A percentile compares a stretch with the other conserved stretches of the same genome.
phyloP scores from a whole-genome alignment of 2,888 invertebrate genomes.

The Nemoura dubitans region DNA sequence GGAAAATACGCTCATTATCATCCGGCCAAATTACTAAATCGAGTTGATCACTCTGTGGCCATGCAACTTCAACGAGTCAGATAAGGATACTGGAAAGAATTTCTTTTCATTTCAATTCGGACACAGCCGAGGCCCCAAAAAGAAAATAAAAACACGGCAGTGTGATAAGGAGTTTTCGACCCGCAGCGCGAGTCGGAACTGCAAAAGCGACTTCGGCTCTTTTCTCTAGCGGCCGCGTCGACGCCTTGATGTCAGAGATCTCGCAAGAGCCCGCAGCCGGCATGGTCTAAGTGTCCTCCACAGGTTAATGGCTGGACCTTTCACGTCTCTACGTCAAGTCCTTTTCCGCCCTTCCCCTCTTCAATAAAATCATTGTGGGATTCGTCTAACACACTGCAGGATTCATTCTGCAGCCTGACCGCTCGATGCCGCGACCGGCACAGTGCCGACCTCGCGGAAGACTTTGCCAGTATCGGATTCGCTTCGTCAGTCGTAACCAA shows the following conservation, averaged over 20 bases:
- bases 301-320: slow-evolving; percentile 12
- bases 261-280: neutral
- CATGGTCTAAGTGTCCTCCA: neutral
- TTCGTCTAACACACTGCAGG: neutral
- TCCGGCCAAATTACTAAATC: neutral
- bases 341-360: slow-evolving; percentile 12
- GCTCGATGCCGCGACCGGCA: neutral
- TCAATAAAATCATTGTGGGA: neutral
- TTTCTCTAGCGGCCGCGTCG: neutral
- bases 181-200: neutral
- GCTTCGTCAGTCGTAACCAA: neutral
- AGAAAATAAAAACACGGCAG: neutral
- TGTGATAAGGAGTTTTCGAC: neutral
- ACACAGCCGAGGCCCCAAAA: neutral
- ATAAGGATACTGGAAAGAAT: neutral
- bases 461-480: neutral
- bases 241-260: neutral
- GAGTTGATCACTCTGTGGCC: neutral
- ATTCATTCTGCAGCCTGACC: neutral
- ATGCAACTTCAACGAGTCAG: neutral
- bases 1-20: neutral
- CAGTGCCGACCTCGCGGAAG: neutral
- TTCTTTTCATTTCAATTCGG: neutral
- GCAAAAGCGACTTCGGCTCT: neutral
- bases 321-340: neutral